Evolutionary conservation across 1,140 invertebrate genomes (phyloP).

Genomic region (Drosophila oshimai): DNA sequence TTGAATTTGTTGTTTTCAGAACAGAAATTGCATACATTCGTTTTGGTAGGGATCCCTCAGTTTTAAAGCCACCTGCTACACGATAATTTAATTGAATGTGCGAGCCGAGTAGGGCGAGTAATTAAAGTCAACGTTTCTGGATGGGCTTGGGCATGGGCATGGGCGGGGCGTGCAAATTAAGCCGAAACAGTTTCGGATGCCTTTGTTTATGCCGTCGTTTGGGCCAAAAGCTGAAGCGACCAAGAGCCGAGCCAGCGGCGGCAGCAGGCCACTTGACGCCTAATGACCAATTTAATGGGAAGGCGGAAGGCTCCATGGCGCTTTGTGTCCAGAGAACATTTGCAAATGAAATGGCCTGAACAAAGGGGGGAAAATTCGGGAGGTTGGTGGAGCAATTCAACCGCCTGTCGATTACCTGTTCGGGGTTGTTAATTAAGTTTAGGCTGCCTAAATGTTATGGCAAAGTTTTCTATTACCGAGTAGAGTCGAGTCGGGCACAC

Average conservation of each 20-base stretch:
- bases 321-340: constrained; percentile 56
- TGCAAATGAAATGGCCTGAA: constrained; percentile 70
- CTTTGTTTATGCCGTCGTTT: constrained; percentile 37
- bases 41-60: constrained; percentile 1
- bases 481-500: constrained; percentile 25
- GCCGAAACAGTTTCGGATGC: constrained; percentile 65
- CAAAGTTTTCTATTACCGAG: constrained; percentile 76
- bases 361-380: constrained; percentile 15
- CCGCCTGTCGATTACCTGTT: constrained; percentile 67
- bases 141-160: too few species aligned
- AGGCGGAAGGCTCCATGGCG: constrained; percentile 26
- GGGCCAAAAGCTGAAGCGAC: constrained; percentile 10
- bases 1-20: constrained; percentile 37
- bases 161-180: constrained; percentile 62
- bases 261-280: constrained; percentile 71
- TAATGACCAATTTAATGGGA: constrained; percentile 77
- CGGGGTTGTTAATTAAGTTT: constrained; percentile 74
- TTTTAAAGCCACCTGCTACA: constrained; percentile 46
- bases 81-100: constrained; percentile 50
- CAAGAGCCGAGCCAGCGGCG: constrained; percentile 5
- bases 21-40: constrained; percentile 2
- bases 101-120: constrained; percentile 15
- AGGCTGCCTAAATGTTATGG: constrained; percentile 68
- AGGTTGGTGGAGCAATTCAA: constrained; percentile 3
- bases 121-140: constrained; percentile 16